A percentile compares a stretch with the other conserved stretches of the same genome.
Evolutionary conservation across 2,888 invertebrate genomes (phyloP).

Genomic region (Tanypteryx hageni): DNA sequence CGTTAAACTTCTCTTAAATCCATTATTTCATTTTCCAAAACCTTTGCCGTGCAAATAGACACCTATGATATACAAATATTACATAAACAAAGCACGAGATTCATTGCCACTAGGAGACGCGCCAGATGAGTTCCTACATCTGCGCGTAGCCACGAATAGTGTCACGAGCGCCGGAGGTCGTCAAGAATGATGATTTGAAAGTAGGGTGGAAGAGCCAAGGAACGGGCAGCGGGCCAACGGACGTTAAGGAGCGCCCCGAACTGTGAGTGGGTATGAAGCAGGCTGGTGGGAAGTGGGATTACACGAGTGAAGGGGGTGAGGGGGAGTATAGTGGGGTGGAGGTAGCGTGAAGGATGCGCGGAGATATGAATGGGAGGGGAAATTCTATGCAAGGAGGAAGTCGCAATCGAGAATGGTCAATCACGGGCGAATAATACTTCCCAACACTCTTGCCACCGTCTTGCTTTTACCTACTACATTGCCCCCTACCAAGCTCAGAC

Average conservation of each 20-base stretch:
- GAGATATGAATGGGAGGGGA: no score
- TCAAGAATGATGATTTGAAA: conserved; percentile 5
- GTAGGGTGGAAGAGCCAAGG: no score
- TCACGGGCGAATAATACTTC: no score
- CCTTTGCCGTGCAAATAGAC: not conserved
- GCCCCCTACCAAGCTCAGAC: not conserved
- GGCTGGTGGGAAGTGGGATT: not conserved
- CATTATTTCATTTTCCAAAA: no score
- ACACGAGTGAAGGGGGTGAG: no score
- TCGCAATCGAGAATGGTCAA: no score
- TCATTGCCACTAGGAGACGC: not conserved
- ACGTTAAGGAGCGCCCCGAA: conserved; percentile 1
- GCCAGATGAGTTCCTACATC: conserved; percentile 14
- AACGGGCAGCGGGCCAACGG: conserved; percentile 1
- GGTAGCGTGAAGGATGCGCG: no score
- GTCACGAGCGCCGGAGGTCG: not conserved
- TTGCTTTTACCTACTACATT: no score
- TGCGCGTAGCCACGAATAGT: conserved; percentile 14
- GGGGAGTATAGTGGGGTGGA: not conserved
- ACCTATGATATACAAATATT: no score
- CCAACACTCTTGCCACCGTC: no score
- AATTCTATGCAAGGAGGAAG: no score
- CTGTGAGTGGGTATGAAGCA: not conserved
- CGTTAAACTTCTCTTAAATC: no score
- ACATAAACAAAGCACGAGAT: conserved; percentile 21